Percentiles rank a stretch among this genome's conserved stretches.
phyloP scores from a whole-genome alignment of 2,888 invertebrate species.

The Aricia artaxerxes region DNA sequence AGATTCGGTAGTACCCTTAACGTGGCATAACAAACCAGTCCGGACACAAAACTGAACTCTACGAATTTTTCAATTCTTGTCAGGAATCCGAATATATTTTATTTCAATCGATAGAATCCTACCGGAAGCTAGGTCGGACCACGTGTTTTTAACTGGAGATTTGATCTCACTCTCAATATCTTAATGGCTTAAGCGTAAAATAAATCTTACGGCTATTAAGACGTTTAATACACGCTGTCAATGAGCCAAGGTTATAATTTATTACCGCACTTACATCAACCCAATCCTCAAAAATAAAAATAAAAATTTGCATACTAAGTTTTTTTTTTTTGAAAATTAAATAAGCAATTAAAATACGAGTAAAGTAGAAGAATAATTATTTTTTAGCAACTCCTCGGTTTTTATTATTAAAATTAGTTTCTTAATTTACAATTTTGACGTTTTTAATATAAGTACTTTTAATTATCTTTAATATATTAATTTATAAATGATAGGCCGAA shows the following conservation, averaged over 20 bases:
- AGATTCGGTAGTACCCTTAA: no score
- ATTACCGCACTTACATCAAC: background rate
- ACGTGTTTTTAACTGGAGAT: background rate
- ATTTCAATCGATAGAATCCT: background rate
- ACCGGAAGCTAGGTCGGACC: background rate
- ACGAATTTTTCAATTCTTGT: background rate
- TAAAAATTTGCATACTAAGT: background rate
- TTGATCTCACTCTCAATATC: slow-evolving; percentile 1
- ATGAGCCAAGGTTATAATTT: background rate
- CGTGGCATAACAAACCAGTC: background rate
- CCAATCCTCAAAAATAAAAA: background rate
- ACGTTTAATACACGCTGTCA: background rate
- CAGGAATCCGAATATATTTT: background rate
- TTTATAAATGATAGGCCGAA: slow-evolving; percentile 15
- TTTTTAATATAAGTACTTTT: background rate
- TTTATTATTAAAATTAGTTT: slow-evolving; percentile 2
- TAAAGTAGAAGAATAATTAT: background rate
- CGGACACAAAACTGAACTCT: background rate
- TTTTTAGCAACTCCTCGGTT: background rate
- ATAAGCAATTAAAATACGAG: slow-evolving; percentile 3
- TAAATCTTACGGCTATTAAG: slow-evolving; percentile 9
- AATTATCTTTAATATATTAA: slow-evolving; percentile 1
- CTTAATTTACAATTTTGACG: background rate
- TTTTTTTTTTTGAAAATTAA: background rate
- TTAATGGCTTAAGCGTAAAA: background rate